Evolutionary conservation across 2,888 invertebrate genomes (phyloP).

Genomic region (Lycophotia porphyrea): DNA sequence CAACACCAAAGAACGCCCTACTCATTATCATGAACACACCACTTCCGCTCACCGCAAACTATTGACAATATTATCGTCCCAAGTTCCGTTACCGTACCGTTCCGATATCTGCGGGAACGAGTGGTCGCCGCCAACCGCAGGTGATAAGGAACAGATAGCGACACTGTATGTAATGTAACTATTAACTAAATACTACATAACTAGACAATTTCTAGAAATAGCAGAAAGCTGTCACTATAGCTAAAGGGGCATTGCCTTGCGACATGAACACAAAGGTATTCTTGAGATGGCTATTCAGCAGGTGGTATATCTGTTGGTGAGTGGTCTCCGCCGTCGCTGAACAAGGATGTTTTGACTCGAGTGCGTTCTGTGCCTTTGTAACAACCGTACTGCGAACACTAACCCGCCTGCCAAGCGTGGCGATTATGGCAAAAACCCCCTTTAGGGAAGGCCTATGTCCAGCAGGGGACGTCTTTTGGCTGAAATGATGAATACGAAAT

Average conservation of each 20-base stretch:
- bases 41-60: conserved; percentile 52
- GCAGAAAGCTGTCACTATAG: background rate
- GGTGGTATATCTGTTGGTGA: background rate
- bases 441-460: too few species aligned
- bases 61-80: conserved; percentile 23
- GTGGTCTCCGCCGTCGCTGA: background rate
- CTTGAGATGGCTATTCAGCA: background rate
- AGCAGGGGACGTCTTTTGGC: too few species aligned
- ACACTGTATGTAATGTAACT: conserved; percentile 8
- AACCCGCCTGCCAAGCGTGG: too few species aligned
- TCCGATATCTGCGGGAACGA: conserved; percentile 39
- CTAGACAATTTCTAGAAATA: background rate
- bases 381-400: too few species aligned
- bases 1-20: background rate
- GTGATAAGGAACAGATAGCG: conserved; percentile 51
- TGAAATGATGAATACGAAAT: too few species aligned
- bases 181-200: background rate
- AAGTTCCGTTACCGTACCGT: background rate
- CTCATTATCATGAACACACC: conserved; percentile 8
- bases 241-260: background rate
- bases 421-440: too few species aligned
- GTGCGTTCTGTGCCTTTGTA: too few species aligned
- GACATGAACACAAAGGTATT: background rate
- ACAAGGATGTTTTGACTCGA: background rate
- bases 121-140: conserved; percentile 35